Base-by-base conservation (phyloP, 2,797 vertebrate species). In the Microcaecilia unicolor region DNA sequence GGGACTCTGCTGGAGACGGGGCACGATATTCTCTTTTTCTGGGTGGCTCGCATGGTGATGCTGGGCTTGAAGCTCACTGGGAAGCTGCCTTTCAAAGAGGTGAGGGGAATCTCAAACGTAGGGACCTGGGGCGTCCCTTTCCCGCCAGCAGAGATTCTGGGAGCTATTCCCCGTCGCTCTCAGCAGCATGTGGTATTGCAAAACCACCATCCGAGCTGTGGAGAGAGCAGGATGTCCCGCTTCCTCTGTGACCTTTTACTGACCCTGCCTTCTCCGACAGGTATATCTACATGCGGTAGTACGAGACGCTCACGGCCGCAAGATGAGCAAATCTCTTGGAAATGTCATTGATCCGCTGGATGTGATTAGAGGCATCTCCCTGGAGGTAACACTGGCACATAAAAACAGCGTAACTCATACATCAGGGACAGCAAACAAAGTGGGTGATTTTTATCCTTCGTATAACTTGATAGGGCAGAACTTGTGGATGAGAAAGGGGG, bases 11-110 rank as follows among this genome's bases (percentile, higher is more conserved):
- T 94, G 51, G 91, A 96, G 69, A 96, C 91, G 0, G 92, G 92
- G 6, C 91, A 96, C 2, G 92, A 96, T 57, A 96, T 96, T 66
- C 72, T 96, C 20, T 96, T 96, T 74, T 96, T 96, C 73, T 96
- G 92, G 92, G 92, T 96, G 20, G 92, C 92, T 15, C 81, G 91
- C 2, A 93, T 96, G 92, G 92, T 93, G 48, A 96, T 94, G 92
- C 80, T 96, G 47, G 92, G 89, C 24, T 76, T 96, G 24, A 88
- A 88, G 37, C 86, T 96, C 48, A 93, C 88, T 0, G 91, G 88
- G 31, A 84, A 80, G 44, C 79, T 96, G 41, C 92, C 92, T 22
- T 95, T 95, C 68, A 85, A 72, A 68, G 90, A 94, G 87, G 91
- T 91, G 36, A 24, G 59, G 9, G 12, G 2, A 1, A 8, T 35